Percentiles rank a stretch among this genome's conserved stretches.
phyloP scores from a whole-genome alignment of 2,888 invertebrate species.

The Urechis unicinctus region DNA sequence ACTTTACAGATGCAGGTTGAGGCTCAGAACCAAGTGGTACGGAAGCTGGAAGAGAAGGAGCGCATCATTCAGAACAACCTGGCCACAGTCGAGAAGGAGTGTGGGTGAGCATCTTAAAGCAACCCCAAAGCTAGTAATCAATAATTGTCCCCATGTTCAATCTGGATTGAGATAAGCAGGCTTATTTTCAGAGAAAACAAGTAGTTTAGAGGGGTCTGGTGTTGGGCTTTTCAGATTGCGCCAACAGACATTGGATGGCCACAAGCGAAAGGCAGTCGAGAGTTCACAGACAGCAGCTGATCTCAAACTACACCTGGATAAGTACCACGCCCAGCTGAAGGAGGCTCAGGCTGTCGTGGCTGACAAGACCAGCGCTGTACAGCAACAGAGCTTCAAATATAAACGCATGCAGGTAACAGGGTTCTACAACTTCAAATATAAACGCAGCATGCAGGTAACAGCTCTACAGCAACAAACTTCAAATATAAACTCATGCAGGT shows the following conservation, averaged over 20 bases:
- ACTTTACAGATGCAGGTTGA: conserved; percentile 73
- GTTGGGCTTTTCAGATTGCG: conserved; percentile 58
- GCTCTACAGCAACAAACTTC: conserved; percentile 95
- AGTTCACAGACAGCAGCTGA: conserved; percentile 95
- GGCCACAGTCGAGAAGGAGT: conserved; percentile 88
- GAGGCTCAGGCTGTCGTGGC: conserved; percentile 94
- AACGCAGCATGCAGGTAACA: no score
- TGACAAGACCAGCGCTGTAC: conserved; percentile 90
- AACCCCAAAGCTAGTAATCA: no score
- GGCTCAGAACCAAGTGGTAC: conserved; percentile 86
- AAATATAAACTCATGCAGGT: no score
- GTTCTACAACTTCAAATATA: no score
- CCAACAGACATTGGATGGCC: conserved; percentile 96
- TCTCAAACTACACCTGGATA: conserved; percentile 91
- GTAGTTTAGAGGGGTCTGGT: neutral
- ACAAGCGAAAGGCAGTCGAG: conserved; percentile 95
- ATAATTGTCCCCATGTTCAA: no score
- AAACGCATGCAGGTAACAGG: conserved; percentile 71
- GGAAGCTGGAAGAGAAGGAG: conserved; percentile 93
- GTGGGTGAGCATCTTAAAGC: conserved; percentile 52
- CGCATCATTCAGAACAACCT: conserved; percentile 84
- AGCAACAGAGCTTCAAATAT: conserved; percentile 94
- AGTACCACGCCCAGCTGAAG: conserved; percentile 96
- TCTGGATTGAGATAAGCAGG: neutral
- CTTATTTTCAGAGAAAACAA: neutral